Evolutionary conservation across 2,888 invertebrate species (phyloP).

Genomic region (Euproctis similis): DNA sequence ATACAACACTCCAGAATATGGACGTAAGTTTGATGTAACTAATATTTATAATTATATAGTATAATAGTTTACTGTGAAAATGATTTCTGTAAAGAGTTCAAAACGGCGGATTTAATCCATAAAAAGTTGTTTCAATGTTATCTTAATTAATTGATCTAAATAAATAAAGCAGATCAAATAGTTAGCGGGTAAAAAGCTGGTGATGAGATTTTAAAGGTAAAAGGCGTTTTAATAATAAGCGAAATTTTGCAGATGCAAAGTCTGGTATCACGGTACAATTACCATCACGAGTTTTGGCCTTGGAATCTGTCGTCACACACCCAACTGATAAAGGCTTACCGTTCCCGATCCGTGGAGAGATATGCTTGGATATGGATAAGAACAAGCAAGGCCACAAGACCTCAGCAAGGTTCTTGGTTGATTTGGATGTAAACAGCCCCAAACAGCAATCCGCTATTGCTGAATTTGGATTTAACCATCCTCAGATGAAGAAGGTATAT

Average conservation of each 20-base stretch:
- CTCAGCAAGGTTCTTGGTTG: conserved; percentile 69
- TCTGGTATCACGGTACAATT: conserved; percentile 77
- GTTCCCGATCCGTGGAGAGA: conserved; percentile 78
- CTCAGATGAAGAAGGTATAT: conserved; percentile 77
- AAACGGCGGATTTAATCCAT: too few species aligned
- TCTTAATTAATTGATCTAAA: too few species aligned
- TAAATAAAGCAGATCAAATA: too few species aligned
- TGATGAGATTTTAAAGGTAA: too few species aligned
- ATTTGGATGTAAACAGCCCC: conserved; percentile 62
- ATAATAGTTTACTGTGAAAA: neutral
- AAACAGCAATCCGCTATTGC: conserved; percentile 67
- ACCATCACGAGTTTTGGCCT: conserved; percentile 80
- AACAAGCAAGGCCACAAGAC: conserved; percentile 82
- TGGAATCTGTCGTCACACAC: conserved; percentile 73
- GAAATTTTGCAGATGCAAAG: conserved; percentile 46
- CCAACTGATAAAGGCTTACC: conserved; percentile 60
- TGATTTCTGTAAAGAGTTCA: too few species aligned
- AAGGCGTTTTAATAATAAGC: too few species aligned
- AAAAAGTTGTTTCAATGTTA: too few species aligned
- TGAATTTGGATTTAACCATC: conserved; percentile 80
- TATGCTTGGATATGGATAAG: conserved; percentile 82
- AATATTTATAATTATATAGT: neutral
- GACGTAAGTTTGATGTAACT: conserved; percentile 56
- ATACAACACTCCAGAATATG: conserved; percentile 78
- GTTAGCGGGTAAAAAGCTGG: too few species aligned